These are phyloP conservation scores for Phortica okadai DNA, from an alignment of 2,888 invertebrate genomes.

Conservation along the genomic window DNA sequence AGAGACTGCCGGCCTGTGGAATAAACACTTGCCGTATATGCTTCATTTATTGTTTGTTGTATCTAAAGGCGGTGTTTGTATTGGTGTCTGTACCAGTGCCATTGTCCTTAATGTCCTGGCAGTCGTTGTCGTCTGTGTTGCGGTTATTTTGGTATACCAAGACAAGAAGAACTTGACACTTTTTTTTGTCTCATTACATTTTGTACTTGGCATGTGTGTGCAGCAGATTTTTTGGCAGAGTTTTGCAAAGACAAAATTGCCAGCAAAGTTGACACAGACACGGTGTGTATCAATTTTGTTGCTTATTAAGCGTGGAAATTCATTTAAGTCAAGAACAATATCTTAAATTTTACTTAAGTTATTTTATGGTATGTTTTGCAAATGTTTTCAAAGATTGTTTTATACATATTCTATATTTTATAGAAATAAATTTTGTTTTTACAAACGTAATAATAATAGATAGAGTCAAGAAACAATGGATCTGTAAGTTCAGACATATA, in stretches of 20 bases:
- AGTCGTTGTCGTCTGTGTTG: conserved; percentile 20
- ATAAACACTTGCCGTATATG: not conserved
- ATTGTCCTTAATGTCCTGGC: not conserved
- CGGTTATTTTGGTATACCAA: conserved; percentile 27
- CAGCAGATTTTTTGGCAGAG: too few relatives aligned
- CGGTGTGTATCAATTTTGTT: not conserved
- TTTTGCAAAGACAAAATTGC: too few relatives aligned
- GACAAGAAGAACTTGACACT: conserved; percentile 31
- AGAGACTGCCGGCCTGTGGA: not conserved
- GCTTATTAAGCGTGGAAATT: conserved; percentile 8
- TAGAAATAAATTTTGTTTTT: too few relatives aligned
- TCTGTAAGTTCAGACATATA: too few relatives aligned
- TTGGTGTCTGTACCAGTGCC: not conserved
- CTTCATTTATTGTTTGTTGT: not conserved
- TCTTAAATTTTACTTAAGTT: not conserved
- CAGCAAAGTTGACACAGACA: too few relatives aligned
- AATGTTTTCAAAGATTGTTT: too few relatives aligned
- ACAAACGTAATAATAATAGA: too few relatives aligned
- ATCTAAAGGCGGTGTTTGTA: not conserved
- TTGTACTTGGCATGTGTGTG: not conserved
- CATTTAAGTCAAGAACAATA: not conserved
- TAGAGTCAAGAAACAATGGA: too few relatives aligned
- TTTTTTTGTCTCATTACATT: conserved; percentile 5
- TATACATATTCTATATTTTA: too few relatives aligned
- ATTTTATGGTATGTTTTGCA: too few relatives aligned